A percentile compares a stretch with the other conserved stretches of the same genome.
Conservation (phyloP, 2,797 vertebrate genomes). For the Pipistrellus nathusii region DNA sequence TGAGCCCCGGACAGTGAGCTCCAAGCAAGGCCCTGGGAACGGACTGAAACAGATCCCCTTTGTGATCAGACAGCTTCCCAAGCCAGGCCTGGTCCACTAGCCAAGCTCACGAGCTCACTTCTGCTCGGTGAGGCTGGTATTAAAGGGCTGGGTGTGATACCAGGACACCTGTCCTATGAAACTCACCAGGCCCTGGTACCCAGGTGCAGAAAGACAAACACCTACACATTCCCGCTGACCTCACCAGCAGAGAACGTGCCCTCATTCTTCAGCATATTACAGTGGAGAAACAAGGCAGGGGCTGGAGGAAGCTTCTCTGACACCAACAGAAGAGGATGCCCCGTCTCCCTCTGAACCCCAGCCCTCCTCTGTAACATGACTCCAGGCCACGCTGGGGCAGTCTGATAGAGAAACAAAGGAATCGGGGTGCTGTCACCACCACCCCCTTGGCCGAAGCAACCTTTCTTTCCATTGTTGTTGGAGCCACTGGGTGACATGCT, state of each 20-base stretch:
- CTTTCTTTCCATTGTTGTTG: background rate
- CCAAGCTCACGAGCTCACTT: background rate
- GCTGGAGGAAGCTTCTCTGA: background rate
- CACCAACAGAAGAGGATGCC: background rate
- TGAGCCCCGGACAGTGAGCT: too few species aligned
- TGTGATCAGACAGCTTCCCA: background rate
- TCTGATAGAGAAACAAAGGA: background rate
- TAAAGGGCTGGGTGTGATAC: background rate
- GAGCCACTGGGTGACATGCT: background rate
- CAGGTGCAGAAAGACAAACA: background rate
- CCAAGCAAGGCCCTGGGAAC: background rate
- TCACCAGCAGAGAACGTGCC: slow-evolving; percentile 9
- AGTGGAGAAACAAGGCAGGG: slow-evolving; percentile 11
- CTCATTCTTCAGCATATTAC: background rate
- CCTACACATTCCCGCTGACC: background rate
- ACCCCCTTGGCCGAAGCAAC: background rate
- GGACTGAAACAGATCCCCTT: background rate
- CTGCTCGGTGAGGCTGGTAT: background rate
- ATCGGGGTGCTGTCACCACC: background rate
- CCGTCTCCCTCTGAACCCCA: background rate
- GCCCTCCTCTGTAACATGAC: background rate
- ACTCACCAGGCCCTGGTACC: background rate
- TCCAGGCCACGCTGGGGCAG: background rate
- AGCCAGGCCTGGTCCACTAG: background rate
- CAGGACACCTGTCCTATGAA: background rate